A percentile compares a stretch with the other conserved stretches of the same genome.
Evolutionary conservation across 1,140 invertebrate genomes (phyloP).

Genomic region (Nylanderia fulva): DNA sequence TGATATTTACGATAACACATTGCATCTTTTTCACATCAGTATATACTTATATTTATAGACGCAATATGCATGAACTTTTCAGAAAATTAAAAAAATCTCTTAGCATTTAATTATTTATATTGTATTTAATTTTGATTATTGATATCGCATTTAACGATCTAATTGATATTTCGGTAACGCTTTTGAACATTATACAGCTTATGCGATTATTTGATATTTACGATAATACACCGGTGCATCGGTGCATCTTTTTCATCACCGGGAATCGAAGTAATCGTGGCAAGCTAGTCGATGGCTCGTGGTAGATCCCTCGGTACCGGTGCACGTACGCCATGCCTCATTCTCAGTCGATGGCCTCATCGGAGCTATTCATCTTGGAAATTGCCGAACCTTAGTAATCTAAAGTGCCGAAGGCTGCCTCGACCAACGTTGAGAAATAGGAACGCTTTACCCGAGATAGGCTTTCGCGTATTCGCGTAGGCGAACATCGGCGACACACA

Average conservation of each 20-base stretch:
- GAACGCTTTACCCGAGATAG: conserved; percentile 47
- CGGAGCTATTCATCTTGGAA: conserved; percentile 67
- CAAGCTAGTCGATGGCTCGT: conserved; percentile 25
- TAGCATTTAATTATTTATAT: too few species aligned
- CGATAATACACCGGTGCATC: not conserved
- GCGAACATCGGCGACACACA: not conserved
- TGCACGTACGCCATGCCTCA: conserved; percentile 44
- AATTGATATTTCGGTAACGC: too few species aligned
- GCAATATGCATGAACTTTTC: too few species aligned
- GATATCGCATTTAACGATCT: too few species aligned
- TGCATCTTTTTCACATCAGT: too few species aligned
- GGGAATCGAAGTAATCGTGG: conserved; percentile 28
- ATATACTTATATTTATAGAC: too few species aligned
- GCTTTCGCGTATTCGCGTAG: not conserved
- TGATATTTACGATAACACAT: too few species aligned
- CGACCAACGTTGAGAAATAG: conserved; percentile 50
- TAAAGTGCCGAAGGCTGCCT: conserved; percentile 65
- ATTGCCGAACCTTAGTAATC: conserved; percentile 64
- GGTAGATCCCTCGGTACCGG: conserved; percentile 22
- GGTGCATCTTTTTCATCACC: conserved; percentile 17
- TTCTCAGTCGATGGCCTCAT: conserved; percentile 58
- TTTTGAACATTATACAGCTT: not conserved
- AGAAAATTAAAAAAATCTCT: too few species aligned
- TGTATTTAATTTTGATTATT: too few species aligned
- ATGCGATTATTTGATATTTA: conserved; percentile 13